Evolutionary conservation across 2,797 vertebrate genomes (phyloP).

Genomic region (Clarias pachynema): DNA sequence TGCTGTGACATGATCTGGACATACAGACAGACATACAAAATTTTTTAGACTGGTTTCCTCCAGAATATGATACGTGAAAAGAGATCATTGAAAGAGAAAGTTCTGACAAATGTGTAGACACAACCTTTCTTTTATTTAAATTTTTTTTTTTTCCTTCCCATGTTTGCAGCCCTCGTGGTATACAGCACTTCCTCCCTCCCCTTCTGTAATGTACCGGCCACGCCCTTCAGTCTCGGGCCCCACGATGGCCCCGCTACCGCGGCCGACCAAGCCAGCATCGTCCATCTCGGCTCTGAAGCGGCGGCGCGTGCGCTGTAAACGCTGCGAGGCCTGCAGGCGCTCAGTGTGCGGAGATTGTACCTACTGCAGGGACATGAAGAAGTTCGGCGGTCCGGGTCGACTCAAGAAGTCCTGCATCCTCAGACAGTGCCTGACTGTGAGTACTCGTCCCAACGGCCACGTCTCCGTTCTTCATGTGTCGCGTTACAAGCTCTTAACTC

Average conservation of each 20-base stretch:
- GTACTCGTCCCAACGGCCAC: slow-evolving; percentile 54
- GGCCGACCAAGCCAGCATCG: slow-evolving; percentile 62
- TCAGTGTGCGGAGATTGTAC: slow-evolving; percentile 92
- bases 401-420: slow-evolving; percentile 94
- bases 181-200: slow-evolving; percentile 64
- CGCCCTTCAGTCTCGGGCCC: slow-evolving; percentile 61
- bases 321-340: slow-evolving; percentile 89
- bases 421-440: slow-evolving; percentile 90
- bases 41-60: no score
- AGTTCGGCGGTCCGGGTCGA: slow-evolving; percentile 91
- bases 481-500: background rate
- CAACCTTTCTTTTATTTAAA: no score
- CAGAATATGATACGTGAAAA: no score
- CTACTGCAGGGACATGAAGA: slow-evolving; percentile 96
- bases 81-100: no score
- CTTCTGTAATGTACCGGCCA: slow-evolving; percentile 68
- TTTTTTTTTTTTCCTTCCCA: background rate
- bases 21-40: no score
- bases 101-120: no score
- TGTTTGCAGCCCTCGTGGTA: slow-evolving; percentile 77
- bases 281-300: slow-evolving; percentile 76
- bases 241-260: slow-evolving; percentile 51
- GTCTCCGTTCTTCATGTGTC: background rate
- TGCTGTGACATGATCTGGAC: no score
- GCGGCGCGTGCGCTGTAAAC: slow-evolving; percentile 90